Evolutionary conservation across 2,797 vertebrate species (phyloP), one percentile per base, ranked within the genome.

Genomic region (Rallus crepitans): DNA sequence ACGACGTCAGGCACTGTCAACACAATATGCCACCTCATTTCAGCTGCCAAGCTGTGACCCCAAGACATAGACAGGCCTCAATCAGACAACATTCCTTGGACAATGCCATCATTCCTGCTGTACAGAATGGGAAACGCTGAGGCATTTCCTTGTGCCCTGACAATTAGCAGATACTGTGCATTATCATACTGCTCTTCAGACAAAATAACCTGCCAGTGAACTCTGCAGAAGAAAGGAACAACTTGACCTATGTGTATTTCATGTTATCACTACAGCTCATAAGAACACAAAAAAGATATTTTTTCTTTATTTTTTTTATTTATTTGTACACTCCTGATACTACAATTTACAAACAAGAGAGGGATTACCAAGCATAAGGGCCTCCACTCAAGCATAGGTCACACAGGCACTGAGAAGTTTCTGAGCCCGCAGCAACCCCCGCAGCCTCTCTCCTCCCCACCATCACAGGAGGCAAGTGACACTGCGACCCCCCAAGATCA

Each of bases 41-140:
- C 68, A 21, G 90, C 93, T 93, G 94, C 96, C 94, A 94, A 77
- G 70, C 81, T 87, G 63, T 0, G n/a, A 95, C 78, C 93, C 86
- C 71, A 37, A 68, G 88, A 71, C 68, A 64, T 37, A 84, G 60
- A 52, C 37, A 48, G 80, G 80, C 31, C 75, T 93, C 83, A 42
- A 65, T 94, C 39, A 90, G n/a, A 85, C 66, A 86, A 42, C 82
- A 4, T 77, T 72, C 15, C 78, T 73, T 9, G 1, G 53, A 25
- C 68, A 52, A 39, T 0, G 0, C 6, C 1, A 55, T 4, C 0
- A 31, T 9, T 79, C 82, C 63, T 30, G 35, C 65, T 71, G 19
- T 33, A 83, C 47, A 63, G 42, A 52, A 60, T 0, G 16, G 59
- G 42, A 70, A 64, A 61, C 0, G 0, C 48, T 47, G 63, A 70